These are phyloP conservation scores for Hypanus sabinus DNA, from an alignment of 2,113 vertebrate species.

Conservation along the genomic window DNA sequence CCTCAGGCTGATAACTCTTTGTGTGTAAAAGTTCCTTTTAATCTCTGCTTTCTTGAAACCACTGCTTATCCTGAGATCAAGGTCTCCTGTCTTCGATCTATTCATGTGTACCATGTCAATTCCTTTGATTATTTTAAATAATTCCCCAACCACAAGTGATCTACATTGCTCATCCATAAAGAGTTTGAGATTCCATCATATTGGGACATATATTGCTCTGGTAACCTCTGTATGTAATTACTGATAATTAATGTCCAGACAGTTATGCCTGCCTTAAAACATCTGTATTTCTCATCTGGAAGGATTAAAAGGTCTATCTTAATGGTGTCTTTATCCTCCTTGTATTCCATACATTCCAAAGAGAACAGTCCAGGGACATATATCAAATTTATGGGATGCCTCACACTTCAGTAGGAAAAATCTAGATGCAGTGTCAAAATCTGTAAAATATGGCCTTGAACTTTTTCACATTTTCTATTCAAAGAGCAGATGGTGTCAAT, in stretches of 20 bases:
- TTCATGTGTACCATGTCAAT: neutral
- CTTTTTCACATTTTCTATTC: constrained; percentile 22
- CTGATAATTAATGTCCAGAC: neutral
- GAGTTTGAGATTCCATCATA: neutral
- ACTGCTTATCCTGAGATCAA: neutral
- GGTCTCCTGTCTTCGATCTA: neutral
- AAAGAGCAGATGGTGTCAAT: constrained; percentile 31
- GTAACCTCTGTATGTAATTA: neutral
- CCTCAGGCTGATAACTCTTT: neutral
- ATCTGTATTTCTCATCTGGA: constrained; percentile 32
- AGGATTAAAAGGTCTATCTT: constrained; percentile 33
- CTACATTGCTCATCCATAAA: neutral
- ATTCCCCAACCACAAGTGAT: neutral
- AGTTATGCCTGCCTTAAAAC: neutral
- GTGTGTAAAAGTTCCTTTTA: neutral
- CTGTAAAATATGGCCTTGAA: constrained; percentile 26
- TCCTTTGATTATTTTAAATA: constrained; percentile 24
- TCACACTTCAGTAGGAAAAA: constrained; percentile 29
- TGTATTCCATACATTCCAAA: constrained; percentile 27
- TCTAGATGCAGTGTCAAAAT: constrained; percentile 4
- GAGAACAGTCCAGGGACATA: constrained; percentile 10
- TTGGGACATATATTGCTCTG: neutral
- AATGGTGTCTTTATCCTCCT: constrained; percentile 32
- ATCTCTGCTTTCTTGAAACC: neutral
- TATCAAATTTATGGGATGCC: constrained; percentile 30